Evolutionary conservation across 2,113 vertebrate genomes (phyloP), one percentile per base, ranked within the genome.

Genomic region (Anolis sagrei): DNA sequence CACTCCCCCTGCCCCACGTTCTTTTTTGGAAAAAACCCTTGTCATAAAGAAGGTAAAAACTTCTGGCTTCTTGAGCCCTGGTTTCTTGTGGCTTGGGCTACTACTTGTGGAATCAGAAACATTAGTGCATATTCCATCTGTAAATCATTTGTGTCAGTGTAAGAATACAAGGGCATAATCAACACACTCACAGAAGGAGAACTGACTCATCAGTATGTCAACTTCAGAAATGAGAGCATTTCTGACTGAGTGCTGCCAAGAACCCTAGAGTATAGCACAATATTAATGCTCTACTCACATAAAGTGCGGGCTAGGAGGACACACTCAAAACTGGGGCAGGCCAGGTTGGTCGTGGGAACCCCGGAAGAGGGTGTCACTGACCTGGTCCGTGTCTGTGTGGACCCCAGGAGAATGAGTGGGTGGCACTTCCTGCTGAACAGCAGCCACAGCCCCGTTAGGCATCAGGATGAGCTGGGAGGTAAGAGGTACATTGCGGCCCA

Each of bases 391-490:
- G 92, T 99, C 98, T 91, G 97, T 89, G 58, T 98, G 98, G 88
- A 95, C 95, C 92, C 91, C 97, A 16, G 92, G 95, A 91, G 93
- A 96, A 93, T 91, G 97, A 78, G 97, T 95, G 83, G 97, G 94
- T 39, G 97, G 93, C 16, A 97, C 95, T 91, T 99, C 98, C 89
- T 98, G 97, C 92, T 98, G 98, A 44, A 98, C 97, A 73, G 98
- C 97, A 74, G 98, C 98, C 93, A 98, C 97, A 9, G 98, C 97
- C 92, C 98, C 98, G 29, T 98, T 98, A 84, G 98, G 98, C 98
- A 99, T 99, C 92, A 99, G 98, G 95, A 99, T 99, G 94, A 99
- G 98, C 76, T 99, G 98, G 90, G 98, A 97, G 88, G 98, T 96
- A 66, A 99, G 97, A 76, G 98, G 98, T 92, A 98, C 96, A 89